Percentiles rank a stretch among this genome's conserved stretches.
These are phyloP conservation scores for Thermophis baileyi DNA, from an alignment of 2,113 vertebrate species.

Conservation along the genomic window DNA sequence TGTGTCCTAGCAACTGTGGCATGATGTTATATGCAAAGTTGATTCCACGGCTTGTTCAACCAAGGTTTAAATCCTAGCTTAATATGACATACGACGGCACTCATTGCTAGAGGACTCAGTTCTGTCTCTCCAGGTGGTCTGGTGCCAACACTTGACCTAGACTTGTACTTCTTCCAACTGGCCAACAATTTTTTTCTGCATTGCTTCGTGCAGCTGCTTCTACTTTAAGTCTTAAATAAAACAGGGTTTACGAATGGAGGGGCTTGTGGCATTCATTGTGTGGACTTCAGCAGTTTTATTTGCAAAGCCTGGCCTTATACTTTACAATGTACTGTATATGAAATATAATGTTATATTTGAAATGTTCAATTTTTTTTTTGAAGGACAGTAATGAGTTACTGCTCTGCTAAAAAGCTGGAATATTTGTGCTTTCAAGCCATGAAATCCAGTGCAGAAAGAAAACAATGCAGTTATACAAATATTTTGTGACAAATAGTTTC, in stretches of 20 bases:
- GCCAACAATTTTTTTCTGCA: background rate
- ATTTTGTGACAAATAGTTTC: background rate
- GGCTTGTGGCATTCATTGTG: too few species aligned
- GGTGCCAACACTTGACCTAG: conserved; percentile 8
- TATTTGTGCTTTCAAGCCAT: background rate
- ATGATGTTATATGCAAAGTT: background rate
- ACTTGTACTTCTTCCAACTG: background rate
- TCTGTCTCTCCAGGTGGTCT: background rate
- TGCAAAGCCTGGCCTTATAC: background rate
- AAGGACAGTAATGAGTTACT: background rate
- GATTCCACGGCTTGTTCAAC: background rate
- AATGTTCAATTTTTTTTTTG: background rate
- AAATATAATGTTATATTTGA: background rate
- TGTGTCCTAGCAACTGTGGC: background rate
- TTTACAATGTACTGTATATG: background rate
- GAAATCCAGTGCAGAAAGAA: background rate
- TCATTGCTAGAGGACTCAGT: background rate
- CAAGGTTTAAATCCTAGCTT: background rate
- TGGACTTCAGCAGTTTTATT: background rate
- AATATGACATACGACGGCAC: background rate
- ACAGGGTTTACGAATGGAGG: background rate
- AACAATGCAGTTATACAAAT: background rate
- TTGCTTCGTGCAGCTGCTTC: background rate
- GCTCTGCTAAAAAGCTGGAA: background rate
- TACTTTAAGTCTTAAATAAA: background rate